A percentile compares a stretch with the other conserved stretches of the same genome.
phyloP scores from a whole-genome alignment of 37 sponge, comb jelly and placozoan species.

The Geodia barretti region DNA sequence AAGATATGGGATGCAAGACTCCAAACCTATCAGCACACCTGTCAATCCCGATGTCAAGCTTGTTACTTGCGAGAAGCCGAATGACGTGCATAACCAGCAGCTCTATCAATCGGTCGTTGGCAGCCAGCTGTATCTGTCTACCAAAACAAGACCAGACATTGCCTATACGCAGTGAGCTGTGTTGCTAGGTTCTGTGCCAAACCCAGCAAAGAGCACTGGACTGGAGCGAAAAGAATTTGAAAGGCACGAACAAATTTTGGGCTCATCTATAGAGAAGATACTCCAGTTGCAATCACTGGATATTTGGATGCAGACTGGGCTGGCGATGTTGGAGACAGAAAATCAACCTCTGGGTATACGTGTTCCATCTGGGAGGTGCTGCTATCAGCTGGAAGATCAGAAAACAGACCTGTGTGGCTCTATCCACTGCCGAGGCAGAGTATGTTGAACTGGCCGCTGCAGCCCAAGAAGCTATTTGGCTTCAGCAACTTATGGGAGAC shows the following conservation, averaged over 20 bases:
- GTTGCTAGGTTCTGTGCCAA: constrained; percentile 43
- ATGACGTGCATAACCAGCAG: constrained; percentile 20
- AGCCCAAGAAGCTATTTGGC: constrained; percentile 56
- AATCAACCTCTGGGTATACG: constrained; percentile 41
- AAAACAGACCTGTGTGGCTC: constrained; percentile 31
- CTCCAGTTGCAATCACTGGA: not conserved
- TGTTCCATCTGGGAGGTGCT: constrained; percentile 26
- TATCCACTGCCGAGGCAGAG: constrained; percentile 47
- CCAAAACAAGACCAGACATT: constrained; percentile 17
- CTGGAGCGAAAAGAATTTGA: constrained; percentile 33
- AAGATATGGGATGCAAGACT: constrained; percentile 30
- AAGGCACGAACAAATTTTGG: constrained; percentile 25
- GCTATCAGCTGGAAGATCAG: constrained; percentile 38
- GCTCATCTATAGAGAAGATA: constrained; percentile 7
- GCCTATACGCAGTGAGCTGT: constrained; percentile 1
- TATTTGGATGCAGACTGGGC: constrained; percentile 31
- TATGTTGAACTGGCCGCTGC: constrained; percentile 45
- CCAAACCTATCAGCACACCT: constrained; percentile 28
- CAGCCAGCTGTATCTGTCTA: constrained; percentile 34
- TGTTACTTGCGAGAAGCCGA: not conserved
- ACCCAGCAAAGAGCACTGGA: constrained; percentile 46
- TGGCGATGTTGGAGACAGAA: constrained; percentile 15
- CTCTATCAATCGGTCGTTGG: constrained; percentile 40
- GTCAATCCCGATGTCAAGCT: constrained; percentile 31
- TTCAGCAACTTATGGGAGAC: constrained; percentile 32